These are phyloP conservation scores for Celastrina argiolus DNA, from an alignment of 2,888 invertebrate species.

Conservation along the genomic window DNA sequence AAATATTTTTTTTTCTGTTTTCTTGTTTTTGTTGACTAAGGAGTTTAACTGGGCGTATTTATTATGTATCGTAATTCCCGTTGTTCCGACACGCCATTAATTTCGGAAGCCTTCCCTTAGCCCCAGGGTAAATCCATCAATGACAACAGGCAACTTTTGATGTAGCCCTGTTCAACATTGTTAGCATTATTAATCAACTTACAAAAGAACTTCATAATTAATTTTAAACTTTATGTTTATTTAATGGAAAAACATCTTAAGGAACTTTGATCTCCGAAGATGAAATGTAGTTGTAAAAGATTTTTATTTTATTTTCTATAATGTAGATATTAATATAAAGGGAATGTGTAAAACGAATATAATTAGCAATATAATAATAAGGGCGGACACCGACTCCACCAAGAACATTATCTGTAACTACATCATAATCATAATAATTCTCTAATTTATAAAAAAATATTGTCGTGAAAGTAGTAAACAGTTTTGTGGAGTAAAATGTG, in stretches of 20 bases:
- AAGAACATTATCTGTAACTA: no score
- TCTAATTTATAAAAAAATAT: no score
- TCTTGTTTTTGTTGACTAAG: neutral
- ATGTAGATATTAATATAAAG: neutral
- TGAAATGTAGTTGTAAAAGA: neutral
- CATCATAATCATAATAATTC: no score
- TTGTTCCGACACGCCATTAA: conserved; percentile 2
- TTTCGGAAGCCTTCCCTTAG: neutral
- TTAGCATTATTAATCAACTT: conserved; percentile 14
- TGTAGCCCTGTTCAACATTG: conserved; percentile 8
- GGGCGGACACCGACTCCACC: no score
- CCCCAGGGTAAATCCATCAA: neutral
- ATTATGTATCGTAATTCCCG: conserved; percentile 7
- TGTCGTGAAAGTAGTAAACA: no score
- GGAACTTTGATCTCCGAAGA: conserved; percentile 4
- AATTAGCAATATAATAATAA: no score
- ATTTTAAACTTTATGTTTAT: neutral
- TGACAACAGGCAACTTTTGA: conserved; percentile 6
- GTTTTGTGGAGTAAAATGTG: no score
- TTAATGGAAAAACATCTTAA: neutral
- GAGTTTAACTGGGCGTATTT: neutral
- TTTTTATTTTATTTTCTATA: neutral
- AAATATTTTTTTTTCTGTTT: no score
- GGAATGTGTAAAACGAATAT: no score
- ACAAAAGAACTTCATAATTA: neutral